These are phyloP conservation scores for Phyllopteryx taeniolatus DNA, from an alignment of 2,113 vertebrate species.

Conservation along the genomic window DNA sequence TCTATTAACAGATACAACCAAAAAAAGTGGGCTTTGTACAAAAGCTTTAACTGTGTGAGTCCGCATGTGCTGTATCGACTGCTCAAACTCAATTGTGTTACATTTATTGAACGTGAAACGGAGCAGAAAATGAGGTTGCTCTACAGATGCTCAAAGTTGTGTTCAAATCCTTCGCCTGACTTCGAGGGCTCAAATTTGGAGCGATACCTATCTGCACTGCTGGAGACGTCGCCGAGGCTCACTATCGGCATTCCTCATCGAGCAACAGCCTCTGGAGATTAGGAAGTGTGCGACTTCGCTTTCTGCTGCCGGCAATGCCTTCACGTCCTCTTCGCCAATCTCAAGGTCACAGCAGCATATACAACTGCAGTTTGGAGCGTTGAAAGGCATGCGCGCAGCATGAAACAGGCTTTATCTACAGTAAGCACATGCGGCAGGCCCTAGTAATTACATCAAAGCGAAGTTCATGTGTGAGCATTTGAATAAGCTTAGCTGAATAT, in stretches of 20 bases:
- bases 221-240: conserved; percentile 36
- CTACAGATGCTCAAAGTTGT: conserved; percentile 24
- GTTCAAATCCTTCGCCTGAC: conserved; percentile 41
- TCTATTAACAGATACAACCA: background rate
- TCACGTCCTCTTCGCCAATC: conserved; percentile 37
- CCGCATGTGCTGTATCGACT: background rate
- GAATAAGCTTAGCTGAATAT: conserved; percentile 55
- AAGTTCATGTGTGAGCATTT: conserved; percentile 54
- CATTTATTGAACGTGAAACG: conserved; percentile 16
- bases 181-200: conserved; percentile 48
- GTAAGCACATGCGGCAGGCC: conserved; percentile 15
- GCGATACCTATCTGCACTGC: conserved; percentile 50
- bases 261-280: conserved; percentile 57
- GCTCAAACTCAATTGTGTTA: conserved; percentile 10
- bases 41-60: background rate
- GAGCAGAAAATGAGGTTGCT: conserved; percentile 33
- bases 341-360: conserved; percentile 59
- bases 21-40: background rate
- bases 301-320: conserved; percentile 28
- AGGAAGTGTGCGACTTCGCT: conserved; percentile 28
- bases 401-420: conserved; percentile 38
- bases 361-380: background rate
- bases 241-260: conserved; percentile 53
- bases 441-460: conserved; percentile 45
- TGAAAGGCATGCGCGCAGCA: conserved; percentile 26